A percentile compares a stretch with the other conserved stretches of the same genome.
These are phyloP conservation scores for Myiopsitta monachus DNA, from an alignment of 2,113 vertebrate genomes.

Conservation along the genomic window DNA sequence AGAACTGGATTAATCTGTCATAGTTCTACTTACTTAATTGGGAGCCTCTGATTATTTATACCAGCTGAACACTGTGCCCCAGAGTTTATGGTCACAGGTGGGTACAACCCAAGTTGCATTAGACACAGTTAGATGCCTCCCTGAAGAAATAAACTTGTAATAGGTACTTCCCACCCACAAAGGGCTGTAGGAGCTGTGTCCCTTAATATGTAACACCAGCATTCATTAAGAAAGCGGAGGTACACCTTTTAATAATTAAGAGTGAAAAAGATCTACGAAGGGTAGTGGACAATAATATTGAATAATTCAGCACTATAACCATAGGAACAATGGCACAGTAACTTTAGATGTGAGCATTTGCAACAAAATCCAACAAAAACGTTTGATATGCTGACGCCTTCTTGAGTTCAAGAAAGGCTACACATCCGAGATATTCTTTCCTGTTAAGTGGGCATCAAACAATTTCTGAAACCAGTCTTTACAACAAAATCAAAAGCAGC, in stretches of 20 bases:
- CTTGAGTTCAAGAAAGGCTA: not conserved
- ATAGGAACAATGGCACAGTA: constrained; percentile 25
- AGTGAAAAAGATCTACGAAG: not conserved
- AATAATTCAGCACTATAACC: constrained; percentile 51
- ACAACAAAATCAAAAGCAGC: not conserved
- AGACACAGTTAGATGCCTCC: not conserved
- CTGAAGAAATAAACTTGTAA: not conserved
- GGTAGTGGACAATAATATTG: not conserved
- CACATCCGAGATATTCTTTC: not conserved
- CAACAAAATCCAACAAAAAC: not conserved
- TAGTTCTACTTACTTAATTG: not conserved
- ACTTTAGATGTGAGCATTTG: constrained; percentile 18
- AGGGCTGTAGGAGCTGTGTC: not conserved
- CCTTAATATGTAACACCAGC: not conserved
- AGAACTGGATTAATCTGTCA: not conserved
- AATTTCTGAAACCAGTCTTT: not conserved
- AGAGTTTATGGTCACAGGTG: not conserved
- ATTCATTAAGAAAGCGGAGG: constrained; percentile 21
- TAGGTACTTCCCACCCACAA: not conserved
- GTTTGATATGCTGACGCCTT: not conserved
- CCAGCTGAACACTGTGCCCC: not conserved
- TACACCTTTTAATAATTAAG: constrained; percentile 40
- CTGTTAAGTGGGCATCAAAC: not conserved
- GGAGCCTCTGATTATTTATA: not conserved
- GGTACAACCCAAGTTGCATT: not conserved